Evolutionary conservation across 2,797 vertebrate species (phyloP), one percentile per base, ranked within the genome.

Genomic region (Balearica regulorum): DNA sequence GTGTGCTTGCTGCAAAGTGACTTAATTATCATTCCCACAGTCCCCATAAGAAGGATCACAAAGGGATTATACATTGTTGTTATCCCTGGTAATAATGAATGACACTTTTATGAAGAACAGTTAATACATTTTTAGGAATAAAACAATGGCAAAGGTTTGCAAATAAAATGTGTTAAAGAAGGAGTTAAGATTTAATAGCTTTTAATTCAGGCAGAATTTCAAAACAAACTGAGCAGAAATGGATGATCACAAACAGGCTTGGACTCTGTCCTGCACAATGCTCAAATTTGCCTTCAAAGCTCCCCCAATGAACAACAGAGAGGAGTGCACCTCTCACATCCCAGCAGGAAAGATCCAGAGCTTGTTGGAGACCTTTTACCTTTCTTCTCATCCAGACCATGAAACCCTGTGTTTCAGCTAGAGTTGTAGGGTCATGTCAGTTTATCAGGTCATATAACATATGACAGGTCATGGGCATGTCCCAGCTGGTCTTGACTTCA

Each of bases 21-120:
- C 83, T 93, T 95, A 85, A 88, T 89, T 91, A 79, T 58, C 54
- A 62, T 94, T 95, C 84, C 89, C 85, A 88, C 82, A 95, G 54
- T 90, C 73, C 62, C 70, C 31, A 16, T 90, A 72, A 0, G 19
- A 93, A 93, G 58, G 61, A 87, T 85, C 61, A 51, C 43, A 88
- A 92, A 89, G 13, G 51, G 44, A 78, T 76, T 93, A 83, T 53
- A 44, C 39, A 69, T 8, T 48, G n/a, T 17, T 78, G 55, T 83
- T 73, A 65, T 79, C 73, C 25, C 6, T 6, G 65, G 35, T 48
- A 94, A 83, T 69, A 92, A 95, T 35, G 69, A 91, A 82, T 83
- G 85, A 55, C 13, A 33, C 33, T 87, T 91, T 86, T 77, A 86
- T 6, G 12, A 70, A 83, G 71, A 87, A 66, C 39, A 66, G 13